These are phyloP conservation scores for Daphoenositta chrysoptera DNA, from an alignment of 2,113 vertebrate genomes.

Conservation along the genomic window DNA sequence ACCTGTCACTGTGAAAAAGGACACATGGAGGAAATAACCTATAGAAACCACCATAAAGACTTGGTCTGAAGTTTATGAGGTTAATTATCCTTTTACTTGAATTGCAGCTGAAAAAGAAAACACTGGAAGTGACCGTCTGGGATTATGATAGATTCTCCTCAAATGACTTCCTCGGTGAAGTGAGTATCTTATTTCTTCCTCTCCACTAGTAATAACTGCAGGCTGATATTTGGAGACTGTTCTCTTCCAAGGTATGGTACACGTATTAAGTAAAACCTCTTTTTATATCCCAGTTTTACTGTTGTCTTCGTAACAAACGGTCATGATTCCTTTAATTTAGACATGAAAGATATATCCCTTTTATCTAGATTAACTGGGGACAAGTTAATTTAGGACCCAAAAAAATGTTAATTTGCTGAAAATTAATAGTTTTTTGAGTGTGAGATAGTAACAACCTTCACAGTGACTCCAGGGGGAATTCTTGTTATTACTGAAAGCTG, in stretches of 20 bases:
- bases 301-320: not conserved
- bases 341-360: not conserved
- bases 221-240: not conserved
- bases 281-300: not conserved
- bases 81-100: conserved; percentile 59
- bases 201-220: not conserved
- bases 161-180: conserved; percentile 98
- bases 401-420: not conserved
- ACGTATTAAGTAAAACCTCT: not conserved
- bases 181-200: conserved; percentile 69
- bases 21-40: not conserved
- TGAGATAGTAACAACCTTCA: not conserved
- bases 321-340: not conserved
- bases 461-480: not conserved
- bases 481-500: not conserved
- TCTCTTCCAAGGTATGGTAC: not conserved
- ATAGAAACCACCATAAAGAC: not conserved
- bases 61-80: not conserved
- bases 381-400: not conserved
- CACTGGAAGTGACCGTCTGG: conserved; percentile 97
- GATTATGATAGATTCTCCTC: conserved; percentile 98
- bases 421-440: not conserved
- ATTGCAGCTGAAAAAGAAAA: conserved; percentile 96
- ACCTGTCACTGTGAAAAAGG: not conserved
- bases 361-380: not conserved